These are phyloP conservation scores for Stramonita haemastoma DNA, from an alignment of 2,888 invertebrate genomes.

Conservation along the genomic window DNA sequence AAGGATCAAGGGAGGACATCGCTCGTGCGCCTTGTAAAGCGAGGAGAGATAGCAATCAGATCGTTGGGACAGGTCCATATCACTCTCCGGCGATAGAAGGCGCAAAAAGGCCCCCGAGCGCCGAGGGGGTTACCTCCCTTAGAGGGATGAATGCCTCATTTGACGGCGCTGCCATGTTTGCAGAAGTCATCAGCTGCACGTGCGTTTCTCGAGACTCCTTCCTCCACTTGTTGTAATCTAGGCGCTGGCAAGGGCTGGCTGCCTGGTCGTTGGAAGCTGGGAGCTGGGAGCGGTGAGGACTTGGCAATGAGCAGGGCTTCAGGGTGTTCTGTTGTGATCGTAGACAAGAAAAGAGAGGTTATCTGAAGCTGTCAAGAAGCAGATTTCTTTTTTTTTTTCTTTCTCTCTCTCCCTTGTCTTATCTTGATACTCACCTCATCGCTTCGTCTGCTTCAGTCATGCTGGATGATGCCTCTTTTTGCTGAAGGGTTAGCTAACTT, in stretches of 20 bases:
- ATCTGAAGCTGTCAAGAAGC: constrained; percentile 3
- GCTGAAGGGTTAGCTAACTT: background rate
- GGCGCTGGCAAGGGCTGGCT: background rate
- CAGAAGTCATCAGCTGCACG: constrained; percentile 40
- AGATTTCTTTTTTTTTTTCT: background rate
- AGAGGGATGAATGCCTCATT: constrained; percentile 25
- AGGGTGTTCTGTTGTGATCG: constrained; percentile 21
- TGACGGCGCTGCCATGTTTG: constrained; percentile 21
- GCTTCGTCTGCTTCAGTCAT: too few relatives aligned
- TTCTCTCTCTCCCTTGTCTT: background rate
- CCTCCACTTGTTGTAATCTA: constrained; percentile 29
- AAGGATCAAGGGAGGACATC: background rate
- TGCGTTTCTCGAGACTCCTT: background rate
- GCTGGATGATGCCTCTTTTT: background rate
- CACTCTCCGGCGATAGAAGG: background rate
- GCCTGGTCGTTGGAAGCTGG: too few relatives aligned
- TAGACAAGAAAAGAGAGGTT: constrained; percentile 22
- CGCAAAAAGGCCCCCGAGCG: background rate
- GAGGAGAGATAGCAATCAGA: constrained; percentile 17
- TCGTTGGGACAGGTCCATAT: background rate
- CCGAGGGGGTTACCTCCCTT: background rate
- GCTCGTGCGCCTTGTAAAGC: constrained; percentile 28
- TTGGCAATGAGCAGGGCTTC: background rate
- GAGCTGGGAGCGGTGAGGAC: too few relatives aligned
- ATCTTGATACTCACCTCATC: background rate